These are phyloP conservation scores for Drosophila kanekoi DNA, from an alignment of 2,888 invertebrate genomes.

Conservation along the genomic window DNA sequence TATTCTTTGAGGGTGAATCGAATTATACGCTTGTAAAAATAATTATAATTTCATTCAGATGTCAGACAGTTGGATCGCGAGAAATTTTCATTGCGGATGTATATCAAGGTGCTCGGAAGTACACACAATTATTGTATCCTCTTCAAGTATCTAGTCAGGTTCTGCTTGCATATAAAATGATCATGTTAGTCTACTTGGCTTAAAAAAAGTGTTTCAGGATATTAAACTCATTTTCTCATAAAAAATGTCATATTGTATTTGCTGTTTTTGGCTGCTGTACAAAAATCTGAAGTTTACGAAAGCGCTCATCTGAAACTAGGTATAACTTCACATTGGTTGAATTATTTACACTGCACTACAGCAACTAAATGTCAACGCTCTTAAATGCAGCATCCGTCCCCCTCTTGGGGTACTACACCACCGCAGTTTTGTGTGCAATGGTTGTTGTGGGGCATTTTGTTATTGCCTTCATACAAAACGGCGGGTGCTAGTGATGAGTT, in stretches of 20 bases:
- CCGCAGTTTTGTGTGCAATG: constrained; percentile 11
- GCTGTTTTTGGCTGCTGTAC: not conserved
- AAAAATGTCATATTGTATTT: not conserved
- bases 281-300: not conserved
- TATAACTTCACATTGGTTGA: constrained; percentile 4
- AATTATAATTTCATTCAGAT: too few relatives aligned
- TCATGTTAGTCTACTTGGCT: too few relatives aligned
- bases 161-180: too few relatives aligned
- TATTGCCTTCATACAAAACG: constrained; percentile 52
- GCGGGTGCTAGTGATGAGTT: constrained; percentile 34
- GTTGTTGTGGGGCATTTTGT: constrained; percentile 38
- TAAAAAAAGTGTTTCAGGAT: too few relatives aligned
- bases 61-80: too few relatives aligned
- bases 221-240: too few relatives aligned
- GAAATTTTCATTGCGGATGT: too few relatives aligned
- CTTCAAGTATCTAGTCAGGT: too few relatives aligned
- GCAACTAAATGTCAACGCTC: constrained; percentile 48
- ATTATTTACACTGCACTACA: constrained; percentile 60
- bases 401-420: not conserved
- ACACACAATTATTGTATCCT: too few relatives aligned
- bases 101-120: too few relatives aligned
- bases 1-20: too few relatives aligned
- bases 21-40: too few relatives aligned
- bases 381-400: constrained; percentile 39
- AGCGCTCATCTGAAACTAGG: not conserved